Conservation (phyloP, 2,113 vertebrate species). For the Pteruthius melanotis region DNA sequence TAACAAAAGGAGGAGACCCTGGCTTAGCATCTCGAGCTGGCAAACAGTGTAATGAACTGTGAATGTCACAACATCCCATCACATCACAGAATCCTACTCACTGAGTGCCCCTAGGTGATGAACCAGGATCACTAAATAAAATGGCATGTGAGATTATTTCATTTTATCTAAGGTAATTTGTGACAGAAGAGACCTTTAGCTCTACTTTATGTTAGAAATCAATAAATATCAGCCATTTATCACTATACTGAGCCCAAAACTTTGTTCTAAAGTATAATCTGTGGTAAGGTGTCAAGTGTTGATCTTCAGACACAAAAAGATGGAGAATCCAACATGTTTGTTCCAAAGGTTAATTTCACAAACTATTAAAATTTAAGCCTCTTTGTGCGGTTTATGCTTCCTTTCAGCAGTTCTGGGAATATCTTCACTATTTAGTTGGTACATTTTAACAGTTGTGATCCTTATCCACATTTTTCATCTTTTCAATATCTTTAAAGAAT, state of each 20-base stretch:
- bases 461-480: neutral
- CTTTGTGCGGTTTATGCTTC: neutral
- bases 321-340: neutral
- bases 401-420: neutral
- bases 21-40: neutral
- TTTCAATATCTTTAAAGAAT: neutral
- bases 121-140: neutral
- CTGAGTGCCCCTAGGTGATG: neutral
- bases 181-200: neutral
- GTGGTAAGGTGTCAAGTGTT: neutral
- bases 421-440: neutral
- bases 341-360: neutral
- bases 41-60: neutral
- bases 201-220: neutral
- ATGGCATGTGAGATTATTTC: neutral
- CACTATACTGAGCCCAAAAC: neutral
- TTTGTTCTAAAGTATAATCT: neutral
- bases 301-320: neutral
- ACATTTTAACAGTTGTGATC: neutral
- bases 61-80: slow-evolving; percentile 43
- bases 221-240: neutral
- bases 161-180: neutral
- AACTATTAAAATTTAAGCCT: neutral
- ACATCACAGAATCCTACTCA: slow-evolving; percentile 19
- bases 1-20: neutral